Conservation (phyloP, 2,797 vertebrate species). For the Perodicticus potto region DNA sequence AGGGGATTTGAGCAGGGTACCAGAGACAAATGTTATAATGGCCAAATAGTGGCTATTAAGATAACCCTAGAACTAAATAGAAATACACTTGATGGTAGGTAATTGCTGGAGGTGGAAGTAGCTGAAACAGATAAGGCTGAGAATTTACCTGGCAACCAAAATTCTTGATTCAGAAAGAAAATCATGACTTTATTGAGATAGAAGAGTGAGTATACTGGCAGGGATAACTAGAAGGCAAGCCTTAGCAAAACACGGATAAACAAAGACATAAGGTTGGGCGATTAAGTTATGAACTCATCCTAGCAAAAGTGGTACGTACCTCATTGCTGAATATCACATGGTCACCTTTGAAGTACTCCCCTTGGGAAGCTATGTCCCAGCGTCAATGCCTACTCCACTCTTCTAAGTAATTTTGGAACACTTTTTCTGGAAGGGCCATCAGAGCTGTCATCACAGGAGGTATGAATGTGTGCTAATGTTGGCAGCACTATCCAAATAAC, state of each 20-base stretch:
- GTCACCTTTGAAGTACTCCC: too few species aligned
- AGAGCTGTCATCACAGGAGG: too few species aligned
- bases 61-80: not conserved
- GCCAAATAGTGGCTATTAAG: not conserved
- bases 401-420: too few species aligned
- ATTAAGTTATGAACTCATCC: too few species aligned
- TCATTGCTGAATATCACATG: too few species aligned
- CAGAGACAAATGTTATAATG: not conserved
- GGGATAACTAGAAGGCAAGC: not conserved
- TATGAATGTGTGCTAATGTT: too few species aligned
- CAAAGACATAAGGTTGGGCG: not conserved
- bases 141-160: not conserved
- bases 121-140: not conserved
- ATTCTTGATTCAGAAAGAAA: slow-evolving; percentile 45
- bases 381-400: too few species aligned
- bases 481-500: too few species aligned
- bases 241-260: not conserved
- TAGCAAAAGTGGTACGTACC: too few species aligned
- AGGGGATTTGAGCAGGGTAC: not conserved
- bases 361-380: too few species aligned
- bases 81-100: slow-evolving; percentile 10
- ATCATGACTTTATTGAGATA: not conserved
- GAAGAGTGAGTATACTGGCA: not conserved
- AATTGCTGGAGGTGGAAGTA: not conserved
- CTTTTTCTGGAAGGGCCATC: too few species aligned